Evolutionary conservation across 2,888 invertebrate genomes (phyloP), one percentile per base, ranked within the genome.

Genomic region (Hemithea aestivaria): DNA sequence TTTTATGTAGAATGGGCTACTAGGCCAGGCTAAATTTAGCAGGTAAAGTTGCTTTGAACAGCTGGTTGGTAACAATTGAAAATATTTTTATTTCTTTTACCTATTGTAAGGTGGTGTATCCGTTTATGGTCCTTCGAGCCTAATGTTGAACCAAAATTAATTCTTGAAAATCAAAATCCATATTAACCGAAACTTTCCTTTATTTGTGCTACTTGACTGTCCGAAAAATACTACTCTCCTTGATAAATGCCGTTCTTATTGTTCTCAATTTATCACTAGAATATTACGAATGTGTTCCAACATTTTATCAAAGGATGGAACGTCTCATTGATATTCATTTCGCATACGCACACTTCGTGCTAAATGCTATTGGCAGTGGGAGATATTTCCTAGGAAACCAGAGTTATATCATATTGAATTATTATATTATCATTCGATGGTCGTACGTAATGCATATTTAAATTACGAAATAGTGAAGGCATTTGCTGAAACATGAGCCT

Each of bases 291-390:
- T n/a, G n/a, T n/a, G 43, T 49, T 40, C 38, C 43, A 34, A 61
- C 57, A 63, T 62, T 63, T 66, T 66, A 66, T 68, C 68, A 65
- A 59, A 61, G 59, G 57, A 66, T 64, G 67, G 70, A 68, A 64
- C 57, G 56, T 45, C 66, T 66, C 66, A 73, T 79, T 67, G 55
- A 41, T 74, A 81, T 82, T 78, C 81, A 49, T 51, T 48, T 46
- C 76, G 65, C 80, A 74, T 64, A 58, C 57, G 56, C 63, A 58
- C 62, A 67, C 73, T 74, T 68, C 65, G 72, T 60, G 70, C 16
- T 68, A 70, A 77, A 75, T 75, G 72, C 73, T 71, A 64, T 62
- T 55, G 53, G 49, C 45, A 58, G 25, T 32, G 46, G 53, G 53
- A 64, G 53, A 56, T 48, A 39, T 46, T 35, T 42, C 24, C 40